phyloP scores from a whole-genome alignment of 2,888 invertebrate genomes.

The Hemicrepidius hirtus region DNA sequence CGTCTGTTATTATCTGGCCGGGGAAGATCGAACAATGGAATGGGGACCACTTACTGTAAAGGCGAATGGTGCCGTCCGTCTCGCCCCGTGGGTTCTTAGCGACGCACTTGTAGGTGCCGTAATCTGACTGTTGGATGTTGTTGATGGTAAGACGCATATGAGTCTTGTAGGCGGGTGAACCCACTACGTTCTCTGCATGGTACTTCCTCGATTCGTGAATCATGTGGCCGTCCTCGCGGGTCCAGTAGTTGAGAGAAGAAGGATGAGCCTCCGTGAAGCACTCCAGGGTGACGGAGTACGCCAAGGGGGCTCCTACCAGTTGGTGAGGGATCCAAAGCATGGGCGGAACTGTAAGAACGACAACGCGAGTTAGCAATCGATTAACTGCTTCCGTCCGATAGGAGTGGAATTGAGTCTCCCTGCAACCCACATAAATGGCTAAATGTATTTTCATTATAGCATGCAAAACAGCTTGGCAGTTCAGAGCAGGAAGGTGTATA shows the following conservation, averaged over 20 bases:
- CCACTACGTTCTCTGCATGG: slow-evolving; percentile 82
- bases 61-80: slow-evolving; percentile 90
- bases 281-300: slow-evolving; percentile 88
- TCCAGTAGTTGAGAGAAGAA: slow-evolving; percentile 93
- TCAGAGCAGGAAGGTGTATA: slow-evolving; percentile 62
- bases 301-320: slow-evolving; percentile 88
- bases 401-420: slow-evolving; percentile 45
- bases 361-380: slow-evolving; percentile 50
- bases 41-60: slow-evolving; percentile 85
- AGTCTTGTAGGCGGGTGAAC: slow-evolving; percentile 85
- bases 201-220: slow-evolving; percentile 90
- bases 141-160: slow-evolving; percentile 90
- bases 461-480: slow-evolving; percentile 68
- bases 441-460: slow-evolving; percentile 70
- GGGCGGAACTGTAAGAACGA: slow-evolving; percentile 84
- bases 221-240: slow-evolving; percentile 90
- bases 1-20: slow-evolving; percentile 65
- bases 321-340: slow-evolving; percentile 95
- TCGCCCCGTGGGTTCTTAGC: slow-evolving; percentile 94
- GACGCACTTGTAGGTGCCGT: slow-evolving; percentile 91
- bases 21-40: slow-evolving; percentile 53
- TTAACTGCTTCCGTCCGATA: slow-evolving; percentile 52
- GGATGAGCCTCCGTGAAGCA: slow-evolving; percentile 95
- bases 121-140: slow-evolving; percentile 86
- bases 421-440: slow-evolving; percentile 61